Percentiles rank a stretch among this genome's conserved stretches.
Evolutionary conservation across 1,140 invertebrate genomes (phyloP).

Genomic region (Bombus turneri): DNA sequence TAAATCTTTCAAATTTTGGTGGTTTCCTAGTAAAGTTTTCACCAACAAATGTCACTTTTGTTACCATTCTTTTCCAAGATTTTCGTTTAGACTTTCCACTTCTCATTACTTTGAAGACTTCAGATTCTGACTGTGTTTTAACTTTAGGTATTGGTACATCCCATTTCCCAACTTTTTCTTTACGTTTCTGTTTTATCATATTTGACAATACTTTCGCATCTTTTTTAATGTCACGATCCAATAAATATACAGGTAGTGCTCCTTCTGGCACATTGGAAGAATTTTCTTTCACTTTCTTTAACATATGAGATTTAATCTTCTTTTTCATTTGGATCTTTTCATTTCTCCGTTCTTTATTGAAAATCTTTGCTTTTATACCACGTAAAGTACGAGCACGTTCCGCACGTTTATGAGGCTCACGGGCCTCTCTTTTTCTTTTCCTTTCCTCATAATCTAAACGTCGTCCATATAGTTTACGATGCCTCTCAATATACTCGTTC

Average conservation of each 20-base stretch:
- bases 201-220: constrained; percentile 98
- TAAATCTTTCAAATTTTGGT: constrained; percentile 99
- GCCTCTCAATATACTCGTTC: constrained; percentile 99
- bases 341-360: constrained; percentile 97
- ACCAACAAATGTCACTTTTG: constrained; percentile 98
- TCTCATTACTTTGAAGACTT: constrained; percentile 98
- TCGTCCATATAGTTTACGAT: constrained; percentile 97
- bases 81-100: constrained; percentile 98
- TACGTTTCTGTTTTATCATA: constrained; percentile 99
- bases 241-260: constrained; percentile 96
- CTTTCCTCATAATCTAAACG: constrained; percentile 99
- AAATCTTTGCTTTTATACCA: constrained; percentile 98
- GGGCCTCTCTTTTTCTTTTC: constrained; percentile 97
- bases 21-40: constrained; percentile 99
- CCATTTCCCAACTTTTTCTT: constrained; percentile 99
- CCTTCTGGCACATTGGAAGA: constrained; percentile 93
- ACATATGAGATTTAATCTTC: constrained; percentile 96
- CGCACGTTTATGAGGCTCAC: constrained; percentile 94
- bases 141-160: constrained; percentile 99
- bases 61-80: constrained; percentile 99
- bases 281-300: constrained; percentile 94
- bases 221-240: constrained; percentile 97
- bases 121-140: constrained; percentile 97
- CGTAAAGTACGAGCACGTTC: constrained; percentile 95
- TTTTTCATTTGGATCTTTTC: constrained; percentile 99